Evolutionary conservation across 2,797 vertebrate species (phyloP), one percentile per base, ranked within the genome.

Genomic region (Ctenosaura bakeri): DNA sequence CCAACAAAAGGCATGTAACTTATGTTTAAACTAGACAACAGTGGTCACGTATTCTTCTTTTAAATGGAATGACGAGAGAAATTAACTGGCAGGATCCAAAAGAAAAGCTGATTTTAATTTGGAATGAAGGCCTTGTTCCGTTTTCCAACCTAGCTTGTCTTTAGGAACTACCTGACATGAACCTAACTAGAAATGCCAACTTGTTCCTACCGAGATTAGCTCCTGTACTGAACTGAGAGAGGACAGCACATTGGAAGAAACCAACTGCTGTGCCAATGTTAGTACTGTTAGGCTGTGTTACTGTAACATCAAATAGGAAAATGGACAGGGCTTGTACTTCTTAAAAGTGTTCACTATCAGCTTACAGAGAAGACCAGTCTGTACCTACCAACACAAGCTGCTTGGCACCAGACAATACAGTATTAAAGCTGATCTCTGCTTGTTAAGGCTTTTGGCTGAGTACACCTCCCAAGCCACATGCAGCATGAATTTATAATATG

Each of bases 111-210:
- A 71, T 69, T 92, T 94, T 83, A 89, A 95, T 96, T 95, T 96
- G 96, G 96, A 97, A 97, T 95, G 96, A 91, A 94, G 89, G 91
- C 95, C 94, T 94, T 82, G 4, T 83, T 90, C 83, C 93, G 69
- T 79, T 79, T 38, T 90, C 73, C 62, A 86, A 92, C 93, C 92
- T 84, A 71, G 62, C 86, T 89, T 54, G 82, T 91, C 91, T 92
- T 90, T 88, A 95, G 95, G 94, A 92, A 94, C 93, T 93, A 92
- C 76, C 22, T 18, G 46, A 46, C 69, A 92, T 92, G 92, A 93
- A 93, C 93, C 94, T 92, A 96, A 96, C 54, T 20, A 73, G 79
- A 0, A 2, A 87, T 95, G 93, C 86, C 71, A 38, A 62, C 12
- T n/a, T 26, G 24, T 0, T 92, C 87, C 12, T 0, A 88, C 91